phyloP scores from a whole-genome alignment of 2,797 vertebrate species.

The Etheostoma perlongum region DNA sequence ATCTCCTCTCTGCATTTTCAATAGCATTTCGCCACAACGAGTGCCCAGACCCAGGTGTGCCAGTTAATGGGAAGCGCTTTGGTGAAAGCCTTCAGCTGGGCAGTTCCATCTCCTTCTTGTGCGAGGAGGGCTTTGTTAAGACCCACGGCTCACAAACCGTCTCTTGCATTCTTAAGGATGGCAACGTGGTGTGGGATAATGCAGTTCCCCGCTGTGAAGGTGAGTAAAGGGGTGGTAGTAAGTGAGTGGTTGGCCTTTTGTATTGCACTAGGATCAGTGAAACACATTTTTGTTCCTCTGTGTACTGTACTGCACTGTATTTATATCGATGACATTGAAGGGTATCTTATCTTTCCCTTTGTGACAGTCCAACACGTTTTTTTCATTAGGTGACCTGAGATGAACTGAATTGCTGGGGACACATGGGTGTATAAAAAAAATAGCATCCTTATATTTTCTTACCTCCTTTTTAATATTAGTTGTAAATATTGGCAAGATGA shows the following conservation, averaged over 20 bases:
- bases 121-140: conserved; percentile 96
- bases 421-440: neutral
- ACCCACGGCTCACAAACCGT: conserved; percentile 96
- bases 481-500: conserved; percentile 1
- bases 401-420: neutral
- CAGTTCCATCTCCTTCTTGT: conserved; percentile 97
- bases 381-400: neutral
- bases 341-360: neutral
- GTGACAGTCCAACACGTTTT: neutral
- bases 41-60: conserved; percentile 96
- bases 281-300: too few relatives aligned
- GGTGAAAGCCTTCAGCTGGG: conserved; percentile 97
- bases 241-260: too few relatives aligned
- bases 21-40: conserved; percentile 97
- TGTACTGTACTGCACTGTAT: too few relatives aligned
- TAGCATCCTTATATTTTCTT: neutral
- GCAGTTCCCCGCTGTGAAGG: conserved; percentile 97
- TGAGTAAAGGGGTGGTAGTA: conserved; percentile 56
- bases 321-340: too few relatives aligned
- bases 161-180: conserved; percentile 96
- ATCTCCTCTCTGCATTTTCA: conserved; percentile 3
- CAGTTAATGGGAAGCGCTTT: conserved; percentile 96
- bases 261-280: too few relatives aligned
- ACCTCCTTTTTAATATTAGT: neutral
- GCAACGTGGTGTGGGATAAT: conserved; percentile 97